A percentile compares a stretch with the other conserved stretches of the same genome.
Conservation (phyloP, 92 coral and sea anemone genomes). For the Porites evermanni region DNA sequence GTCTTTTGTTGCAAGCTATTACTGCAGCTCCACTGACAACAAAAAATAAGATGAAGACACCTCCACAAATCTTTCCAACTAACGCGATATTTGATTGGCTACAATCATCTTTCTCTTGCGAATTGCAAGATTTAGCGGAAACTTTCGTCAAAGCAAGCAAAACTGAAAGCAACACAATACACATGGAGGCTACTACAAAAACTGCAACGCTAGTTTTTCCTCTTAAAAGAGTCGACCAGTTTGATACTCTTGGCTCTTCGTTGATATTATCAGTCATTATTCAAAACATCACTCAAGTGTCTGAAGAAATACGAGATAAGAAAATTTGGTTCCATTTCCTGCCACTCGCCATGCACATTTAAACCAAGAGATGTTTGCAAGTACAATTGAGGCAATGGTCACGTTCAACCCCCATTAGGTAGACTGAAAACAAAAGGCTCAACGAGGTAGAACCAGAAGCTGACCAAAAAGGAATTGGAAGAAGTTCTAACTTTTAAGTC, state of each 20-base stretch:
- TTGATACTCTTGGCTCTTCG: neutral
- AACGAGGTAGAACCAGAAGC: too few relatives aligned
- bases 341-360: too few relatives aligned
- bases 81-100: neutral
- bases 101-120: neutral
- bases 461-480: too few relatives aligned
- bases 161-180: neutral
- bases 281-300: neutral
- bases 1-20: conserved; percentile 8
- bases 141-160: neutral
- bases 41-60: neutral
- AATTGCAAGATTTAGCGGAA: neutral
- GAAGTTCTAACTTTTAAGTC: too few relatives aligned
- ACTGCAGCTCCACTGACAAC: neutral
- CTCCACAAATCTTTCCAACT: neutral
- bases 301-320: too few relatives aligned
- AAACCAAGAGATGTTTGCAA: too few relatives aligned
- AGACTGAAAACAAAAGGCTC: too few relatives aligned
- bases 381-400: too few relatives aligned
- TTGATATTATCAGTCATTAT: conserved; percentile 1
- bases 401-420: too few relatives aligned
- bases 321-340: neutral
- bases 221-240: neutral
- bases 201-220: too few relatives aligned
- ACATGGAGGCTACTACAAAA: neutral